These are phyloP conservation scores for Ceratina calcarata DNA, from an alignment of 1,140 invertebrate genomes.

Conservation along the genomic window DNA sequence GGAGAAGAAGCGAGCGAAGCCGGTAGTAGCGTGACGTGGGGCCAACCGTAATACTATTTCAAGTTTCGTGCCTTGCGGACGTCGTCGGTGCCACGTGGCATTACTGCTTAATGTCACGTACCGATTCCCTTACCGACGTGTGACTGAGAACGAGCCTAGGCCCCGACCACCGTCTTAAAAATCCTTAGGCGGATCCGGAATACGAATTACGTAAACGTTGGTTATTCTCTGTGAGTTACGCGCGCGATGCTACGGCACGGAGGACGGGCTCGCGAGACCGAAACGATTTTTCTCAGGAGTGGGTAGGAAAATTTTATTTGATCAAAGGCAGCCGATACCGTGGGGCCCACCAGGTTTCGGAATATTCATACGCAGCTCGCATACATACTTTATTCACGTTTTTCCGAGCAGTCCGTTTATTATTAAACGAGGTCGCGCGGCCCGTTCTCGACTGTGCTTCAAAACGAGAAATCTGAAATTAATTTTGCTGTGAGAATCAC, in stretches of 20 bases:
- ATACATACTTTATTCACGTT: slow-evolving; percentile 2
- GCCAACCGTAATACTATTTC: slow-evolving; percentile 60
- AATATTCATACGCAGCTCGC: slow-evolving; percentile 26
- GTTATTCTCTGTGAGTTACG: slow-evolving; percentile 55
- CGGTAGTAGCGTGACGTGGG: slow-evolving; percentile 37
- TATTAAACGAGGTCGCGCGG: not conserved
- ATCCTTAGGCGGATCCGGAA: slow-evolving; percentile 52
- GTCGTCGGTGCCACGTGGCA: slow-evolving; percentile 51
- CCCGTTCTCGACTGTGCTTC: not conserved
- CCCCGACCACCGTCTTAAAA: slow-evolving; percentile 54
- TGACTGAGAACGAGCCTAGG: slow-evolving; percentile 56
- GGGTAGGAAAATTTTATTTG: slow-evolving; percentile 21
- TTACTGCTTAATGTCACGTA: slow-evolving; percentile 66
- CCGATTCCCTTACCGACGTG: slow-evolving; percentile 59
- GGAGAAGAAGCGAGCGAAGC: not conserved
- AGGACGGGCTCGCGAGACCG: not conserved
- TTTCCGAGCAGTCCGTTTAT: not conserved
- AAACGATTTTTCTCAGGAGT: slow-evolving; percentile 49
- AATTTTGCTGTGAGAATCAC: slow-evolving; percentile 14
- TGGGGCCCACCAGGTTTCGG: not conserved
- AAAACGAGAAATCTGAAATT: slow-evolving; percentile 16
- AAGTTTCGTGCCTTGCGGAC: slow-evolving; percentile 46
- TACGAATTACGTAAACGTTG: slow-evolving; percentile 49
- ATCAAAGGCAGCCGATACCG: slow-evolving; percentile 31
- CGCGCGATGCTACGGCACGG: not conserved